Percentiles rank a stretch among this genome's conserved stretches.
These are phyloP conservation scores for Orthosia gracilis DNA, from an alignment of 2,888 invertebrate genomes.

Conservation along the genomic window DNA sequence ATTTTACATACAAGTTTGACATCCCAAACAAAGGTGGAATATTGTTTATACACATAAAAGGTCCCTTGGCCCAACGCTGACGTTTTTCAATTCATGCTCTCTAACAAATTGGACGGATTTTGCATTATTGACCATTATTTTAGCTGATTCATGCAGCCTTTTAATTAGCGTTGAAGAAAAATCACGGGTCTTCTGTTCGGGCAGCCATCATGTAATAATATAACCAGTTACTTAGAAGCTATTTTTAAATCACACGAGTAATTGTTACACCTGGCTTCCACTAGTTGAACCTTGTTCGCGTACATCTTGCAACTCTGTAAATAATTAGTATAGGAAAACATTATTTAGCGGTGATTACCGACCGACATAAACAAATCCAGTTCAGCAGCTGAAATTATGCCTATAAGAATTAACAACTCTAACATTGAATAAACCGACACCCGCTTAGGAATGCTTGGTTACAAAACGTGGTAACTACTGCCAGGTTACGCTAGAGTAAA, in stretches of 20 bases:
- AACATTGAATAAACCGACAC: not conserved
- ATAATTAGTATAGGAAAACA: slow-evolving; percentile 27
- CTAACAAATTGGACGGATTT: slow-evolving; percentile 49
- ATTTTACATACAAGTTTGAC: slow-evolving; percentile 59
- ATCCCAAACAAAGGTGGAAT: slow-evolving; percentile 54
- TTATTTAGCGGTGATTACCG: not conserved
- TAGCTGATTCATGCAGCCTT: slow-evolving; percentile 45
- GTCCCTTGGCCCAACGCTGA: slow-evolving; percentile 25
- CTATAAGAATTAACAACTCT: not conserved
- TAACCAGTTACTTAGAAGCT: slow-evolving; percentile 49
- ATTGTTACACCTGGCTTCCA: slow-evolving; percentile 46
- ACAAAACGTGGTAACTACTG: not conserved
- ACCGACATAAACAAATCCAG: slow-evolving; percentile 5
- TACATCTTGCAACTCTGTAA: slow-evolving; percentile 46
- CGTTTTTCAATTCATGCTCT: slow-evolving; percentile 41
- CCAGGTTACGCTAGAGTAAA: not conserved
- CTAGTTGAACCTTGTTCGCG: not conserved
- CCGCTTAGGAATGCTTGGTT: not conserved
- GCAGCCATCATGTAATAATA: slow-evolving; percentile 27
- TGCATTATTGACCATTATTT: slow-evolving; percentile 43
- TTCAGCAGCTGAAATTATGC: slow-evolving; percentile 17
- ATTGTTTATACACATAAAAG: slow-evolving; percentile 54
- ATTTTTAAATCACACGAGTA: slow-evolving; percentile 48
- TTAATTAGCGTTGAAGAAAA: slow-evolving; percentile 26
- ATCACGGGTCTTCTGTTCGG: slow-evolving; percentile 29